Conservation (phyloP, 2,888 invertebrate species). For the Bruchidius siliquastri region DNA sequence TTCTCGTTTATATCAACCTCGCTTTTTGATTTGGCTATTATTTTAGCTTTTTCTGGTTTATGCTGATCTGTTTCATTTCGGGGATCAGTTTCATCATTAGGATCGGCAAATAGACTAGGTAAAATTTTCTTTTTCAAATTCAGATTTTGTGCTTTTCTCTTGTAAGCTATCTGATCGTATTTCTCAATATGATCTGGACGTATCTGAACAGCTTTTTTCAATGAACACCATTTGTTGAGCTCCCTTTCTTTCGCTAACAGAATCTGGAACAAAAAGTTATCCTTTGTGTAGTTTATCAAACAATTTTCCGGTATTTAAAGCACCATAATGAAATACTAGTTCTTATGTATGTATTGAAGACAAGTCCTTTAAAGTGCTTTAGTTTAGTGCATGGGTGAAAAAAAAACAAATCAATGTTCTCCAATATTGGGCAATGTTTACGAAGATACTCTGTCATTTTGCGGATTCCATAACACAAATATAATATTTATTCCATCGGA, state of each 20-base stretch:
- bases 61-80: background rate
- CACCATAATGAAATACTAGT: no score
- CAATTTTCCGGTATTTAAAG: no score
- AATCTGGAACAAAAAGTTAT: conserved; percentile 70
- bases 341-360: no score
- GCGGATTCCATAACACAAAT: no score
- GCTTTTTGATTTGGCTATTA: background rate
- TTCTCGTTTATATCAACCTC: conserved; percentile 17
- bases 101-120: conserved; percentile 64
- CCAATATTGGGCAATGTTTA: no score
- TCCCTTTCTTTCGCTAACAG: conserved; percentile 87
- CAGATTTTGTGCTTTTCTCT: conserved; percentile 67
- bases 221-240: conserved; percentile 90
- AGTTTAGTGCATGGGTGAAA: no score
- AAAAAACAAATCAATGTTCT: no score
- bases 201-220: conserved; percentile 80
- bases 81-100: conserved; percentile 27
- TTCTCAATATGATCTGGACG: conserved; percentile 73
- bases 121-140: conserved; percentile 74
- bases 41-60: conserved; percentile 4
- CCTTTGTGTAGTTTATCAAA: no score
- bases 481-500: no score
- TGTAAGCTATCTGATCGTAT: conserved; percentile 72
- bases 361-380: no score
- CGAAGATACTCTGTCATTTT: no score